Evolutionary conservation across 2,888 invertebrate genomes (phyloP), one percentile per base, ranked within the genome.

Genomic region (Ashinkailepas kermadecensis): DNA sequence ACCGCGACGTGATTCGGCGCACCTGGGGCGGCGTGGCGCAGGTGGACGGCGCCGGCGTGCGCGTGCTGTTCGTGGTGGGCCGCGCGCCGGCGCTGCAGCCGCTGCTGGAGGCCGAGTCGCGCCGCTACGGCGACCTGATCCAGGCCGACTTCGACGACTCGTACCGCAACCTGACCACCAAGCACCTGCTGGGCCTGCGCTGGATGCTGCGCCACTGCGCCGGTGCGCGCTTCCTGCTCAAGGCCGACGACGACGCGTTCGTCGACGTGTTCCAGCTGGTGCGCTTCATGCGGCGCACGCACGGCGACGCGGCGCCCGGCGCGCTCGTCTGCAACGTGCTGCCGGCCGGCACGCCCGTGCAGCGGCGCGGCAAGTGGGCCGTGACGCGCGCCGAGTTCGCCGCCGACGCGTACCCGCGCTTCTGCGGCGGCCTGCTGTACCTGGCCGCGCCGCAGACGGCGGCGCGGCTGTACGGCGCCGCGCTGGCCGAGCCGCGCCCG

Each of bases 401-500:
- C 0, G 83, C 83, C 81, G 81, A 83, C 6, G 84, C 82, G 1
- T 87, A 86, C 82, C 87, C 87, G 4, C 83, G 84, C 6, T 87
- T 86, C 81, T 87, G 87, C 82, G 85, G 85, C 11, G 87, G 87
- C 7, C 81, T 85, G 54, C 86, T 85, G 6, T 87, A 86, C 82
- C 82, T 86, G 11, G 83, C 85, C 0, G 86, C 86, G 2, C 85
- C 85, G 1, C 85, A 86, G 80, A 82, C 86, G 21, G 84, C 85
- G 12, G 58, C 82, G 15, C 83, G 84, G 12, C 85, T 89, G 56
- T 74, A 74, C 84, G 86, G 86, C 80, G 84, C 85, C 54, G 85
- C 86, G 1, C 87, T 88, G n/a, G 85, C 86, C 67, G 85, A 86
- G 3, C 83, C 84, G 3, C 86, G 86, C 57, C 89, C 88, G 83